Percentiles rank a stretch among this genome's conserved stretches.
Evolutionary conservation across 2,888 invertebrate genomes (phyloP).

Genomic region (Dolichomitus sp.): DNA sequence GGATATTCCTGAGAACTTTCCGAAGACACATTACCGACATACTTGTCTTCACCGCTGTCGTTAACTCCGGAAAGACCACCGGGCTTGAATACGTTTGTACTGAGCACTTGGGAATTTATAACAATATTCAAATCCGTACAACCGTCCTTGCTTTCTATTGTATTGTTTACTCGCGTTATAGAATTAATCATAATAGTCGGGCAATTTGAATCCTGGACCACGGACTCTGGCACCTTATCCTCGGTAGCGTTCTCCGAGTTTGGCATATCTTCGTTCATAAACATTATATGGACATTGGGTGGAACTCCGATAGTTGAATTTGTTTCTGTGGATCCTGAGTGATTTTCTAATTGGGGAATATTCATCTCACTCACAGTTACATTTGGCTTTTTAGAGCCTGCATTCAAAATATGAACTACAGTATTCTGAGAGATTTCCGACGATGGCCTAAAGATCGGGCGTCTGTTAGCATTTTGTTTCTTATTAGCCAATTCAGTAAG

Average conservation of each 20-base stretch:
- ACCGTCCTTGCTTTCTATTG: slow-evolving; percentile 88
- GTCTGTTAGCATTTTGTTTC: slow-evolving; percentile 33
- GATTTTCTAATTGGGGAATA: slow-evolving; percentile 40
- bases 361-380: slow-evolving; percentile 71
- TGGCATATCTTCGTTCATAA: slow-evolving; percentile 75
- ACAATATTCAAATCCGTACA: slow-evolving; percentile 91
- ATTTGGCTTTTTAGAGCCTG: slow-evolving; percentile 75
- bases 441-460: slow-evolving; percentile 69
- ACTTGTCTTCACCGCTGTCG: slow-evolving; percentile 59
- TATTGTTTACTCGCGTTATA: slow-evolving; percentile 83
- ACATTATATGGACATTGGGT: slow-evolving; percentile 82
- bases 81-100: slow-evolving; percentile 87
- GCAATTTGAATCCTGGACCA: slow-evolving; percentile 74
- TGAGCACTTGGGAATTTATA: slow-evolving; percentile 90
- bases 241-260: slow-evolving; percentile 52
- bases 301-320: slow-evolving; percentile 53
- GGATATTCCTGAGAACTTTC: slow-evolving; percentile 29
- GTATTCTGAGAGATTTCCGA: slow-evolving; percentile 82
- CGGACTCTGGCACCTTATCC: slow-evolving; percentile 46
- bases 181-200: slow-evolving; percentile 84
- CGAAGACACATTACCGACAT: slow-evolving; percentile 30
- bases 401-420: slow-evolving; percentile 80
- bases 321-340: neutral
- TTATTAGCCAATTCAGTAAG: slow-evolving; percentile 58
- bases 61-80: slow-evolving; percentile 28